phyloP scores from a whole-genome alignment of 2,797 vertebrate genomes.

The Ispidina picta region DNA sequence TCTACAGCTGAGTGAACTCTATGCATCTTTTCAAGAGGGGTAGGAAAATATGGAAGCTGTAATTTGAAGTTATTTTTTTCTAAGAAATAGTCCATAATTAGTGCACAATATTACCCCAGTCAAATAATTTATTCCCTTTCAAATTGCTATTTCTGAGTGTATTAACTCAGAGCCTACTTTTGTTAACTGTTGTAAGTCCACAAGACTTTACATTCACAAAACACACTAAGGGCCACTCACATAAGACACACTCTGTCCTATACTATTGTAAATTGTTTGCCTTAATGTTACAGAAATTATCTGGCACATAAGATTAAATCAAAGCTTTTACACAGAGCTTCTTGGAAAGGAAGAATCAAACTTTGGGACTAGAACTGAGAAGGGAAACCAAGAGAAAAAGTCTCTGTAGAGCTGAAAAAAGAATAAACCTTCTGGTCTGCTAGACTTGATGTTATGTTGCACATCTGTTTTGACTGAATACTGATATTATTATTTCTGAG shows the following conservation, averaged over 20 bases:
- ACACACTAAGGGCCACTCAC: background rate
- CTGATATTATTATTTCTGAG: background rate
- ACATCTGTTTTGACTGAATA: background rate
- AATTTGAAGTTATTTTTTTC: background rate
- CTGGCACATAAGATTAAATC: background rate
- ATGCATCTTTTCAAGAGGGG: background rate
- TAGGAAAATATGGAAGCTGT: background rate
- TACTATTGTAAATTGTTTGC: background rate
- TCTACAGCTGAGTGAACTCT: background rate
- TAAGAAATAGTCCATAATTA: background rate
- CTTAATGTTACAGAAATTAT: background rate
- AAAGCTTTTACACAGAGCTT: background rate
- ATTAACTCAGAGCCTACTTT: background rate
- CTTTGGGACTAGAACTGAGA: background rate
- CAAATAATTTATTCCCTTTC: background rate
- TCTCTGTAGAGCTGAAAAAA: background rate
- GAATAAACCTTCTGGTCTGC: background rate
- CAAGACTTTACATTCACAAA: background rate
- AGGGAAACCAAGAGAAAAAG: background rate
- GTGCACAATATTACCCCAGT: background rate
- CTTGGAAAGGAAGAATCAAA: background rate
- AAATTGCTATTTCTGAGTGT: background rate
- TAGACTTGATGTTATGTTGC: background rate
- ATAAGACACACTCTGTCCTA: background rate
- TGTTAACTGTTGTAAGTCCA: background rate